phyloP scores from a whole-genome alignment of 2,113 vertebrate genomes.

The rabbit (Oryctolagus cuniculus) region mOryCun1.1 NC_091451.1:4605501-4606000 shows the following conservation, averaged over 20 bases:
- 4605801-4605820: no score
- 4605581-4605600: neutral
- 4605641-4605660: neutral
- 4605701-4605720: neutral
- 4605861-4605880: neutral
- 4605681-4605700: neutral
- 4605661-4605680: neutral
- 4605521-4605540: neutral
- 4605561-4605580: neutral
- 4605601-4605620: neutral
- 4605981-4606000: neutral
- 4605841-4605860: neutral
- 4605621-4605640: neutral
- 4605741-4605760: no score
- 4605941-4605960: slow-evolving; percentile 43
- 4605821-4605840: no score
- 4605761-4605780: no score
- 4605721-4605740: no score
- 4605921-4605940: neutral
- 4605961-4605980: slow-evolving; percentile 24
- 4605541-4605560: neutral
- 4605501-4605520: neutral
- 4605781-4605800: no score
- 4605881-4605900: slow-evolving; percentile 2
- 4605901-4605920: neutral